phyloP scores from a whole-genome alignment of 2,888 invertebrate genomes.

The Pristionchus arcanus region DNA sequence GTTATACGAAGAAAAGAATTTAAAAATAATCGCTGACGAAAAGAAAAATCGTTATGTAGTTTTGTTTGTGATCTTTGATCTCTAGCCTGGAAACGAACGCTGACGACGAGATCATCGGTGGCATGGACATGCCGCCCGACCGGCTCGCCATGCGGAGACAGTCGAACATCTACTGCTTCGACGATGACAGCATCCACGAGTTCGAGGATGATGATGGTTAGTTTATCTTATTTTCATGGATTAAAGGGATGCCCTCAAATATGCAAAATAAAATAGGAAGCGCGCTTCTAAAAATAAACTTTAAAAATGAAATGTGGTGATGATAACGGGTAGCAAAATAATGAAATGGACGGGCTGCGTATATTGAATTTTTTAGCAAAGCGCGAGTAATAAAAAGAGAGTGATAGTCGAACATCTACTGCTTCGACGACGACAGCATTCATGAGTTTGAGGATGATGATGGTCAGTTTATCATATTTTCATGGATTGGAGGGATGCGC shows the following conservation, averaged over 20 bases:
- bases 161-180: conserved; percentile 77
- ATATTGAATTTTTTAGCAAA: too few species aligned
- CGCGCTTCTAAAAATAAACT: background rate
- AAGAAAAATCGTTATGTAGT: too few species aligned
- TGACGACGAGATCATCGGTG: conserved; percentile 42
- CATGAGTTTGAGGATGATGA: conserved; percentile 65
- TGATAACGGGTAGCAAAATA: too few species aligned
- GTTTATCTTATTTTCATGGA: conserved; percentile 45
- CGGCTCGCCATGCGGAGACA: conserved; percentile 61
- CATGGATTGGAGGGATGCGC: background rate
- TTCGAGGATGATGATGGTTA: conserved; percentile 77
- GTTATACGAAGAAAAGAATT: too few species aligned
- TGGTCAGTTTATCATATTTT: background rate
- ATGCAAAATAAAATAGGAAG: background rate
- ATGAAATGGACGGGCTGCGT: too few species aligned
- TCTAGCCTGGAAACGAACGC: conserved; percentile 48
- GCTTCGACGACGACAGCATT: conserved; percentile 77
- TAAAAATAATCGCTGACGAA: too few species aligned
- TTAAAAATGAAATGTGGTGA: too few species aligned
- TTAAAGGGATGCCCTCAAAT: background rate
- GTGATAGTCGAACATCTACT: conserved; percentile 64
- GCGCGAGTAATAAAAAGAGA: too few species aligned
- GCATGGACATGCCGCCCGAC: background rate
- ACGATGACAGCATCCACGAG: conserved; percentile 77
- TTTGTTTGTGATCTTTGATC: background rate